Base-by-base conservation (phyloP, 2,113 vertebrate genomes). In the Alosa alosa region DNA sequence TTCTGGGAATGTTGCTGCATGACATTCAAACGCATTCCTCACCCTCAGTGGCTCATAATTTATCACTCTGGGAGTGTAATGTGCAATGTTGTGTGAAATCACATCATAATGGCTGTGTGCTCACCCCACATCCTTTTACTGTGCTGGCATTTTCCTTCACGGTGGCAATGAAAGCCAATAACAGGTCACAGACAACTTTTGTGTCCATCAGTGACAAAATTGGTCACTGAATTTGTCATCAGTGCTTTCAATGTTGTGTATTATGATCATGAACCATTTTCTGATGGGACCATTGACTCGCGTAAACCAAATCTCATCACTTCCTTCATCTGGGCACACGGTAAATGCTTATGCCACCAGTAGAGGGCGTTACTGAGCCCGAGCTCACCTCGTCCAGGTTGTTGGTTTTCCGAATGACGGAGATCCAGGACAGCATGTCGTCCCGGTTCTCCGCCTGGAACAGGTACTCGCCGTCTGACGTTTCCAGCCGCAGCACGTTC, bases 401-500 rank as follows among this genome's bases (percentile, higher is more conserved):
- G 93, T 97, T 97, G 90, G 95, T 99, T 88, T 98, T 97, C 92
- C 98, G 98, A 89, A 99, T 98, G 84, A 95, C 95, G 85, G 96
- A 95, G 92, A 99, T 99, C 98, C 98, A 99, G 0, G 96, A 96
- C 87, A 99, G 90, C 98, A 99, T 99, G 86, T 99, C 96, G 25
- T 99, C 98, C 17, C 98, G 92, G 94, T 98, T 97, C 93, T 99
- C 98, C 0, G 98, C 98, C 90, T 99, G 98, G 90, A 99, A 99
- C 82, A 99, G 94, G 93, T 96, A 99, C 89, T 99, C 97, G 17
- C 96, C 96, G 92, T 99, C 97, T 0, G 97, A 96, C 0, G 98
- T 99, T 86, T 97, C 99, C 6, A 99, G 96, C n/a, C 98, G 95
- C 84, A 99, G 97, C 0, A 99, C 98, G 0, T 99, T 98, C 88